Base-by-base conservation (phyloP, 2,888 invertebrate species). In the Melipona bicolor region DNA sequence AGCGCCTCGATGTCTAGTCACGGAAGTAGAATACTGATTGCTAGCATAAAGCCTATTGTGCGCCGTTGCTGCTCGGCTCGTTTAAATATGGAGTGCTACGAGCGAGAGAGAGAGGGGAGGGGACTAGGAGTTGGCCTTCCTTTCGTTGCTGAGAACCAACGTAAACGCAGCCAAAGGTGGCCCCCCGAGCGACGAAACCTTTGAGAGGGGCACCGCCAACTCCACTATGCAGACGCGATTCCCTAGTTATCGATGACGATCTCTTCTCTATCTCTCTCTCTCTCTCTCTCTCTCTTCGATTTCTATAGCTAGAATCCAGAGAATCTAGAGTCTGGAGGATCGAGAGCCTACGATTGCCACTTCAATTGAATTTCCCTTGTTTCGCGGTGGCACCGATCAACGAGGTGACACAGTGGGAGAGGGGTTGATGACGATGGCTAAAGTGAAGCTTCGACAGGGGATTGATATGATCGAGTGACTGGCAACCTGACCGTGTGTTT, bases 21-120 rank as follows among this genome's bases (percentile, higher is more conserved):
- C 86, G 90, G 89, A 91, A 91, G 89, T 87, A 73, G 87, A 90
- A 90, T 91, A 91, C 88, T 83, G 88, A 91, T 91, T 88, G 89
- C 87, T 70, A 54, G 83, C 87, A 85, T 89, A 90, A 88, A 91
- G 89, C 83, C 88, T 85, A 91, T 90, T 91, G 89, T 89, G 87
- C 36, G 36, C 83, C 83, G 84, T 76, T 78, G 52, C 43, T 27
- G 59, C 36, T 78, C 71, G 81, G 72, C 83, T 83, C 84, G 89
- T 87, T 90, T 91, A 91, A 91, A 91, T 91, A 88, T 91, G 88
- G 88, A 91, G 81, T 79, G 79, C 65, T 73, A 49, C 24, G n/a
- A 19, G 49, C 15, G 21, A 24, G 4, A 19, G 27, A 72, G 24
- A 24, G 72, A 49, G 49, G 17, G 9, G 36, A 13, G 4, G 43